These are phyloP conservation scores for Mormyrus lacerda DNA, from an alignment of 2,113 vertebrate genomes.

Conservation along the genomic window DNA sequence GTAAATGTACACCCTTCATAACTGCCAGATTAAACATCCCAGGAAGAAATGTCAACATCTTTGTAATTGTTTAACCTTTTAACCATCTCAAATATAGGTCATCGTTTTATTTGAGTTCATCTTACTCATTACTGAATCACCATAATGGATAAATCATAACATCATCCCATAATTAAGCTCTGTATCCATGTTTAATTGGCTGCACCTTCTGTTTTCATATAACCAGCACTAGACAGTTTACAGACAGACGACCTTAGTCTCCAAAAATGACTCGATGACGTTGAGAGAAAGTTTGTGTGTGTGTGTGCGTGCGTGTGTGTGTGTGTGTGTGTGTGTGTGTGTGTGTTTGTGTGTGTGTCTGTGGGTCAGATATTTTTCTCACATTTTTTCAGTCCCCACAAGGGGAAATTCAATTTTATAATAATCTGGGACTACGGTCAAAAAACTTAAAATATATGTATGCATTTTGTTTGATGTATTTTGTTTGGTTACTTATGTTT, in stretches of 20 bases:
- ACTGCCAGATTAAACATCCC: background rate
- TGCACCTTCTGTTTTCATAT: background rate
- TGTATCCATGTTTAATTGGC: background rate
- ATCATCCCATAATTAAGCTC: background rate
- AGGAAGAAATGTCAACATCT: slow-evolving; percentile 2
- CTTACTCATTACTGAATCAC: slow-evolving; percentile 2
- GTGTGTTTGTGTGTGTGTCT: too few relatives aligned
- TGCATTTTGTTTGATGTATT: background rate
- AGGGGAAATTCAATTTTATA: too few relatives aligned
- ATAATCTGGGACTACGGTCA: too few relatives aligned
- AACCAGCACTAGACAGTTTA: background rate
- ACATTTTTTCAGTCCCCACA: too few relatives aligned
- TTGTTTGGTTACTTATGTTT: too few relatives aligned
- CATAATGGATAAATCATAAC: background rate
- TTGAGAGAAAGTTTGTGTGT: background rate
- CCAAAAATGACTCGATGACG: background rate
- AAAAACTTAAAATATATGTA: too few relatives aligned
- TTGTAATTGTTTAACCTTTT: slow-evolving; percentile 6
- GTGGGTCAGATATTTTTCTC: too few relatives aligned
- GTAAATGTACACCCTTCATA: background rate
- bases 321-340: background rate
- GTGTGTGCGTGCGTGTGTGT: background rate
- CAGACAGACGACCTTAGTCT: background rate
- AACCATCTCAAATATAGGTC: background rate
- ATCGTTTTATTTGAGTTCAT: background rate